These are phyloP conservation scores for Corynorhinus townsendii DNA, from an alignment of 2,113 vertebrate species.

Conservation along the genomic window DNA sequence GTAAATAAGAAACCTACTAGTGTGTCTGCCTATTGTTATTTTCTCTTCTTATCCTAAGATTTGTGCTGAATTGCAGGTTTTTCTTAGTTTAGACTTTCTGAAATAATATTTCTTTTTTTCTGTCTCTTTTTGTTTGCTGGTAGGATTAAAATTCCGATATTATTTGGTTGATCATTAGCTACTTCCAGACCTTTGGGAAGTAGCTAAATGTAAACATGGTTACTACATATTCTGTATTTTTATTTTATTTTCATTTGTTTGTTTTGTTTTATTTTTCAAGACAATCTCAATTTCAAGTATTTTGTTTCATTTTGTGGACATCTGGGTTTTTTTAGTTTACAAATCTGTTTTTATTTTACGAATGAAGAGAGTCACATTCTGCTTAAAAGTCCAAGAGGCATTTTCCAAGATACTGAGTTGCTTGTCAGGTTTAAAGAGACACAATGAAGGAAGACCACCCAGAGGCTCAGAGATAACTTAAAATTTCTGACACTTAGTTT, in stretches of 20 bases:
- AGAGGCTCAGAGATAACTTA: neutral
- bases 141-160: neutral
- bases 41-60: neutral
- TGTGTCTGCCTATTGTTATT: neutral
- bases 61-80: neutral
- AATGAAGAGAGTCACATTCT: neutral
- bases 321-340: neutral
- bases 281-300: neutral
- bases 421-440: too few species aligned
- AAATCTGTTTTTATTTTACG: neutral
- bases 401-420: neutral
- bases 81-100: neutral
- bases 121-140: neutral
- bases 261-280: neutral
- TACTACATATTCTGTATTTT: neutral
- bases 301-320: neutral
- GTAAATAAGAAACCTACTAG: neutral
- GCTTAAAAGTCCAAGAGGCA: neutral
- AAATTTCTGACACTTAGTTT: neutral
- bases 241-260: neutral
- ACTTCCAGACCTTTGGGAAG: neutral
- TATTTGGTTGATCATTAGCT: neutral
- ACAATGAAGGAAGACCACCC: too few species aligned
- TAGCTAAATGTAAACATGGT: constrained; percentile 3
- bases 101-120: neutral